Conservation (phyloP, 1,140 invertebrate species). For the Papilio machaon region DNA sequence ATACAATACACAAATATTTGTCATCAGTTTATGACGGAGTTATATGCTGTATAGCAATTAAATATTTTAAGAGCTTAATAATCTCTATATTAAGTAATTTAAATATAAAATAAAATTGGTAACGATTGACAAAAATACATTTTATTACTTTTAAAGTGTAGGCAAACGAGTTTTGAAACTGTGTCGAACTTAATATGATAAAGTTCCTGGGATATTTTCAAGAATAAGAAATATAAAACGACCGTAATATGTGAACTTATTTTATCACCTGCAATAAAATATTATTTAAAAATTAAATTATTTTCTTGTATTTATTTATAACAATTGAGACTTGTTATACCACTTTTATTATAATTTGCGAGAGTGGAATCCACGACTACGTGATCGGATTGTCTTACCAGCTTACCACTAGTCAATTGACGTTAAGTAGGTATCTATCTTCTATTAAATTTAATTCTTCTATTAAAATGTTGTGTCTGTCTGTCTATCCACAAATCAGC, state of each 20-base stretch:
- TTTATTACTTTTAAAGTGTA: conserved; percentile 27
- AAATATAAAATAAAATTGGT: conserved; percentile 1
- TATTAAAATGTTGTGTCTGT: too few species aligned
- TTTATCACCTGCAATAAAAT: conserved; percentile 5
- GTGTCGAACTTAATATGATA: conserved; percentile 10
- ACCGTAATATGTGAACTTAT: not conserved
- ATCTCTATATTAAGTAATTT: conserved; percentile 14
- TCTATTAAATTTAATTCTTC: too few species aligned
- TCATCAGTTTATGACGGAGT: not conserved
- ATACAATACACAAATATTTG: not conserved
- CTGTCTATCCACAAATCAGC: too few species aligned
- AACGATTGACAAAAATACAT: conserved; percentile 14
- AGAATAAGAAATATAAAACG: not conserved
- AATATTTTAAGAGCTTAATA: not conserved
- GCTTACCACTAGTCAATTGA: too few species aligned
- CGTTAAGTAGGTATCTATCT: too few species aligned
- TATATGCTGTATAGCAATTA: not conserved
- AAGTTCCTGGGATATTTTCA: not conserved
- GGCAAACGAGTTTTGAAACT: conserved; percentile 18
- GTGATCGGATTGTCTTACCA: too few species aligned
- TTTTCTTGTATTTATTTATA: not conserved
- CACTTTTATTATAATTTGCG: too few species aligned
- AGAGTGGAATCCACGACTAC: too few species aligned
- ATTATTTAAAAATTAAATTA: not conserved
- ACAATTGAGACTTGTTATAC: not conserved